Base-by-base conservation (phyloP, 2,888 invertebrate species). In the Pediacus dermestoides region DNA sequence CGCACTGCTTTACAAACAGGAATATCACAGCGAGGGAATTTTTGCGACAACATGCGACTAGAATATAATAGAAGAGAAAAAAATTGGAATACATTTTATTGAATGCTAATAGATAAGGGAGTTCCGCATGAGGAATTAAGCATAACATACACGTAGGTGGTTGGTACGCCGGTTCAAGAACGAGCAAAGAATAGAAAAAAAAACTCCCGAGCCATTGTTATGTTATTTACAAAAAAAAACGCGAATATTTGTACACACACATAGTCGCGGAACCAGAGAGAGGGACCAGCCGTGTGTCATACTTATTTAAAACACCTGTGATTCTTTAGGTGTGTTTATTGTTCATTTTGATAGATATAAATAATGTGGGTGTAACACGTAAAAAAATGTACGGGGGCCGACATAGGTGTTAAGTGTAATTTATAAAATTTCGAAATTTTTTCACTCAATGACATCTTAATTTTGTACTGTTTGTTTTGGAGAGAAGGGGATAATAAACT, bases 61-160 rank as follows among this genome's bases (percentile, higher is more conserved):
- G 18, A 18, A 8, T 31, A 37, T 42, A 43, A 47, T 36, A 39
- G 38, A 39, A 27, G 31, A 37, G 40, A 43, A 49, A 48, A 50
- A 52, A 46, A 36, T 13, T 40, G 50, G 52, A 55, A 53, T 53
- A 55, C 56, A 50, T 58, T 58, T 60, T 58, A 60, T 61, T 58
- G 60, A 61, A 63, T 63, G 60, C 58, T 61, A 63, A 63, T 63
- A 40, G 30, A 42, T 32, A 46, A 44, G 53, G 57, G 61, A 55
- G 62, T 61, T 62, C 60, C 60, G 55, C 50, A 51, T 54, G 48
- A 44, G 25, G 42, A 40, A 46, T 42, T 39, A 45, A 51, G 52
- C 52, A 46, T 49, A 43, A 43, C 39, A 46, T 45, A 46, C 28
- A 47, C 46, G 52, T 53, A 50, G 53, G 55, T 51, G 54, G 49